These are phyloP conservation scores for Euthynnus affinis DNA, from an alignment of 2,797 vertebrate species.

Conservation along the genomic window DNA sequence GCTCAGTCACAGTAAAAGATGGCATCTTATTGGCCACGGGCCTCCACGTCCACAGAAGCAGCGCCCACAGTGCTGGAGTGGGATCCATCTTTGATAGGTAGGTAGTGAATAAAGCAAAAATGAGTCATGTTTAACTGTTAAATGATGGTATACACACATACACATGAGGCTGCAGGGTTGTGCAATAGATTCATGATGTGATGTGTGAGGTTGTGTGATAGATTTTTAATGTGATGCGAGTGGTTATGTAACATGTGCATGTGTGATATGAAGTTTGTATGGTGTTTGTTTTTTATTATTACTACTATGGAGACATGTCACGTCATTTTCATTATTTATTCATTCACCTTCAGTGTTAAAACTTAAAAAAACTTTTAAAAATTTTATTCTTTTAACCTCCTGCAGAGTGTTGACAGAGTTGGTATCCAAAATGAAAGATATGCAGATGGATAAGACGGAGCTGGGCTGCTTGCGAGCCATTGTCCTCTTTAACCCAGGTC, in stretches of 20 bases:
- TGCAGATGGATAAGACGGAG: conserved; percentile 99
- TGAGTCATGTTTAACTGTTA: no score
- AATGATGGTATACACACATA: background rate
- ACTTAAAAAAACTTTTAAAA: no score
- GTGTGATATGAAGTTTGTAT: no score
- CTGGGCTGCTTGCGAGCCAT: conserved; percentile 96
- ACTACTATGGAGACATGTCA: no score
- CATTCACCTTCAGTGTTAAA: background rate
- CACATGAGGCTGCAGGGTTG: no score
- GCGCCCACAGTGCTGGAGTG: conserved; percentile 96
- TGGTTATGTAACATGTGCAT: no score
- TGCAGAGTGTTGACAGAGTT: conserved; percentile 94
- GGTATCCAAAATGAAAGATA: conserved; percentile 99
- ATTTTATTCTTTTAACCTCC: conserved; percentile 21
- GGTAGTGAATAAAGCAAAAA: background rate
- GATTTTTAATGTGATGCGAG: no score
- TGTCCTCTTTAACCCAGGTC: conserved; percentile 97
- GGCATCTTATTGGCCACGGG: conserved; percentile 96
- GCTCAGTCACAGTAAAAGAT: conserved; percentile 95
- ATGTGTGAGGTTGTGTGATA: no score
- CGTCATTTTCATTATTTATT: background rate
- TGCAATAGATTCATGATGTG: no score
- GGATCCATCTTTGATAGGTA: conserved; percentile 98
- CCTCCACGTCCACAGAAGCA: conserved; percentile 95
- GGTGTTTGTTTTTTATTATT: no score